Conservation (phyloP, 2,113 vertebrate species). For the Ochotona princeps region DNA sequence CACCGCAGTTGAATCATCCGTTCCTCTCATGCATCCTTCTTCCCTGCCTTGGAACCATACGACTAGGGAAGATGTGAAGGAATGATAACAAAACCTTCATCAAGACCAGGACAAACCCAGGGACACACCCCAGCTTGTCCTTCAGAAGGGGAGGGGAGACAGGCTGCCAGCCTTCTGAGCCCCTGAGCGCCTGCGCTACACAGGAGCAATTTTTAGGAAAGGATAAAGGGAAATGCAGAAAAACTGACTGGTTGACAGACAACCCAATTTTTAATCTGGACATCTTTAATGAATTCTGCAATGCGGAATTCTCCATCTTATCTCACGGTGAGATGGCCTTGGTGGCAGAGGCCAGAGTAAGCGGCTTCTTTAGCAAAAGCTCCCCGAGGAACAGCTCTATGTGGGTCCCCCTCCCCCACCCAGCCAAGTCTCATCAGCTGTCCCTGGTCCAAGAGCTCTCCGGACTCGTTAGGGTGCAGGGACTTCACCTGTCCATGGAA, state of each 20-base stretch:
- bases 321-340: conserved; percentile 61
- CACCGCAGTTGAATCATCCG: neutral
- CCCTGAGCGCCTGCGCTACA: neutral
- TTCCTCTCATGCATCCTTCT: neutral
- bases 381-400: neutral
- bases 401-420: neutral
- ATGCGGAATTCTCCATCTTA: conserved; percentile 68
- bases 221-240: conserved; percentile 55
- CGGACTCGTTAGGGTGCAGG: neutral
- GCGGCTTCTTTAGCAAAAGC: conserved; percentile 38
- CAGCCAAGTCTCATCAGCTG: neutral
- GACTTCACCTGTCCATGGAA: neutral
- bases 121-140: neutral
- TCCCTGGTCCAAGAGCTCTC: neutral
- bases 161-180: conserved; percentile 25
- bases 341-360: conserved; percentile 51
- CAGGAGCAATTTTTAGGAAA: conserved; percentile 61
- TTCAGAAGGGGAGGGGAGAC: neutral
- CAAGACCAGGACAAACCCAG: conserved; percentile 55
- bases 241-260: conserved; percentile 72
- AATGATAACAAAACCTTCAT: conserved; percentile 33
- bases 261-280: conserved; percentile 76
- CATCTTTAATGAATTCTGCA: conserved; percentile 77
- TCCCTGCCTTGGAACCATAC: neutral
- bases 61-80: neutral